These are phyloP conservation scores for Seriola quinqueradiata DNA, from an alignment of 2,113 vertebrate species.

Conservation along the genomic window DNA sequence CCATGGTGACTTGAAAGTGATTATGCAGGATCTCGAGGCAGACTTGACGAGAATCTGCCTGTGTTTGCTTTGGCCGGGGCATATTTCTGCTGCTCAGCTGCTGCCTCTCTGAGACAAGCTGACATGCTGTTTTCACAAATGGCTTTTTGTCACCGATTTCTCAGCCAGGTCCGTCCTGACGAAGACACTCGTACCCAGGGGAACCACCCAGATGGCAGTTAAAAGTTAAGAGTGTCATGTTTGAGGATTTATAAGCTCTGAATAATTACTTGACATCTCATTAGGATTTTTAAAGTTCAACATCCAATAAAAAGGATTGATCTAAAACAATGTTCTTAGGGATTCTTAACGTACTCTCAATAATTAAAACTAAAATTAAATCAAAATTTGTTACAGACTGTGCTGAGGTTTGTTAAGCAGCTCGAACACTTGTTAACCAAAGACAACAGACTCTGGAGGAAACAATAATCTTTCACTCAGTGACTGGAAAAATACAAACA, in stretches of 20 bases:
- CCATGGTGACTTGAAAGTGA: constrained; percentile 51
- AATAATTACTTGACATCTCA: constrained; percentile 4
- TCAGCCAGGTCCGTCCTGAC: constrained; percentile 2
- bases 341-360: neutral
- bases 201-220: neutral
- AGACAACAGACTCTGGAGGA: neutral
- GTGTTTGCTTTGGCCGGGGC: constrained; percentile 21
- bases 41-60: constrained; percentile 26
- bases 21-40: constrained; percentile 39
- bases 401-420: neutral
- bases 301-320: neutral
- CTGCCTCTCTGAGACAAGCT: constrained; percentile 1
- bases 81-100: neutral
- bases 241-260: neutral
- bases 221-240: neutral
- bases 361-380: constrained; percentile 11
- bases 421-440: neutral
- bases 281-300: neutral
- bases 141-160: constrained; percentile 25
- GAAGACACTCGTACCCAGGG: neutral
- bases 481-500: neutral
- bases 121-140: constrained; percentile 51
- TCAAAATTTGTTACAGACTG: neutral
- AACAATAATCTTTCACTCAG: neutral
- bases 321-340: neutral